Conservation (phyloP, 2,797 vertebrate species). For the Otus scops region DNA sequence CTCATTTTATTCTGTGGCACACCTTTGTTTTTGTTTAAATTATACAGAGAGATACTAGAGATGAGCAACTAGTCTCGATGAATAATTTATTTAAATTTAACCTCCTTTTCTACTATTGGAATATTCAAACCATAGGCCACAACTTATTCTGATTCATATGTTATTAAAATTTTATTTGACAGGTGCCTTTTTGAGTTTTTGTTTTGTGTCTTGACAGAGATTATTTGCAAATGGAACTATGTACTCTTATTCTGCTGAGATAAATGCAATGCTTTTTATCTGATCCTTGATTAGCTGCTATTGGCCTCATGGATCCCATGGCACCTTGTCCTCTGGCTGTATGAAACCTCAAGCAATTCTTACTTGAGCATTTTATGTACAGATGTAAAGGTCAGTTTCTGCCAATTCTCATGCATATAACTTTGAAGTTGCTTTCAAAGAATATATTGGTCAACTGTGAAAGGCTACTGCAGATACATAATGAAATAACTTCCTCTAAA, state of each 20-base stretch:
- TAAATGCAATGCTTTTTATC: neutral
- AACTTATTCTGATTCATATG: constrained; percentile 33
- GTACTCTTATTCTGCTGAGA: neutral
- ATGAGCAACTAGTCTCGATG: constrained; percentile 40
- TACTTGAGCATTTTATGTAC: neutral
- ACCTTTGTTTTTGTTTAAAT: constrained; percentile 40
- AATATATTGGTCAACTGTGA: neutral
- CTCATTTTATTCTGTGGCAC: neutral
- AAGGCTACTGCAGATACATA: neutral
- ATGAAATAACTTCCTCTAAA: neutral
- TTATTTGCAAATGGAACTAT: constrained; percentile 37
- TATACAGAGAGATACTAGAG: neutral
- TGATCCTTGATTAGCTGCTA: constrained; percentile 7
- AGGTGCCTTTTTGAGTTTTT: constrained; percentile 51
- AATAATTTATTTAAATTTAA: constrained; percentile 65
- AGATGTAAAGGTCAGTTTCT: neutral
- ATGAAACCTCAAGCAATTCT: neutral
- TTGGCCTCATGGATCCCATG: neutral
- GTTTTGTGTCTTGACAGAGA: neutral
- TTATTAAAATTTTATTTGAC: constrained; percentile 66
- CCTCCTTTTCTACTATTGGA: constrained; percentile 43
- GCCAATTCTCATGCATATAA: neutral
- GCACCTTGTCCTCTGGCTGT: neutral
- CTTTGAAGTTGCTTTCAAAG: neutral
- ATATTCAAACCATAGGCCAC: constrained; percentile 43